A percentile compares a stretch with the other conserved stretches of the same genome.
Evolutionary conservation across 2,113 vertebrate genomes (phyloP).

Genomic region (Pollimyrus isidori): DNA sequence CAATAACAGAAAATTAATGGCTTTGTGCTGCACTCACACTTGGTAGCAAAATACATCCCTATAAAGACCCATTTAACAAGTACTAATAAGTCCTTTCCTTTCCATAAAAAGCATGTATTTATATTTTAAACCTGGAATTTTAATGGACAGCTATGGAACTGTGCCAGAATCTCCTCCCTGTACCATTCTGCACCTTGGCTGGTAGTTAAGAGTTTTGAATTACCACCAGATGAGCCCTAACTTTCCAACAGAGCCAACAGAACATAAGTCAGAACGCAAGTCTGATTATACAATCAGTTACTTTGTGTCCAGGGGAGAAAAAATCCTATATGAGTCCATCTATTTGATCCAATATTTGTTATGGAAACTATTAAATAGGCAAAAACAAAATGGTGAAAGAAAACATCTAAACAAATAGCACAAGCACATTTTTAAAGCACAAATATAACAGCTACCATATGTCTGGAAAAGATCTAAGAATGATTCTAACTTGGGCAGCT

Average conservation of each 20-base stretch:
- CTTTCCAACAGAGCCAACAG: neutral
- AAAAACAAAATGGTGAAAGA: conserved; percentile 19
- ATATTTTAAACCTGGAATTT: neutral
- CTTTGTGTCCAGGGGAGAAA: conserved; percentile 16
- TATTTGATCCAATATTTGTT: conserved; percentile 32
- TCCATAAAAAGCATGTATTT: neutral
- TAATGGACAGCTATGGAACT: neutral
- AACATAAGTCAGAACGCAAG: neutral
- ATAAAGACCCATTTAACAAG: neutral
- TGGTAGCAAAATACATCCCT: neutral
- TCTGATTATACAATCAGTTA: neutral
- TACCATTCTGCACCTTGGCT: neutral
- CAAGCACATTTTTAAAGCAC: conserved; percentile 45
- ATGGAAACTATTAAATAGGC: conserved; percentile 52
- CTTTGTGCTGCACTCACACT: neutral
- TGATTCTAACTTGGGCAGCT: conserved; percentile 30
- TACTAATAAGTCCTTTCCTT: conserved; percentile 8
- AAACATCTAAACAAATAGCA: conserved; percentile 50
- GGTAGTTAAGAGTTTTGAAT: neutral
- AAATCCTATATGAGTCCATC: conserved; percentile 6
- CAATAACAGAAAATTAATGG: conserved; percentile 1
- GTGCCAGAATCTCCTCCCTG: conserved; percentile 2
- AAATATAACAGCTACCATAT: conserved; percentile 55
- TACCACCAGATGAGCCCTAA: neutral
- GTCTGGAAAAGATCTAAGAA: conserved; percentile 48